Conservation (phyloP, 2,113 vertebrate genomes). For the Stegastes partitus region DNA sequence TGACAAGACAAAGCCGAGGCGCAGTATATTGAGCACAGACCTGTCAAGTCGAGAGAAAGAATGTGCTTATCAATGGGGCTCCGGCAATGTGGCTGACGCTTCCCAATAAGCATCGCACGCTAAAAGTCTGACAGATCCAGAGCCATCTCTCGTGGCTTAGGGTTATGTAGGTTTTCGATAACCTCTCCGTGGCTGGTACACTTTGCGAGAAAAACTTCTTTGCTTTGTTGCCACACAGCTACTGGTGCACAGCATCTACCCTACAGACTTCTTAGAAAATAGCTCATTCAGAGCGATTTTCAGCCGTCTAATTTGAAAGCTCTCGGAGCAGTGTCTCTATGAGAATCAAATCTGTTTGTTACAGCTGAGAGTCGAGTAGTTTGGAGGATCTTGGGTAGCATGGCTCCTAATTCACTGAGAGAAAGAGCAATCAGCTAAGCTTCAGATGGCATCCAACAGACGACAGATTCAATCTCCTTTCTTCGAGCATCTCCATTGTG, state of each 20-base stretch:
- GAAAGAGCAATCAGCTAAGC: constrained; percentile 79
- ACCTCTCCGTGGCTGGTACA: constrained; percentile 31
- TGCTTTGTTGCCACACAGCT: constrained; percentile 40
- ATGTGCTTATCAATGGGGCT: constrained; percentile 44
- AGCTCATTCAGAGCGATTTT: constrained; percentile 50
- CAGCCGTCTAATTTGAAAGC: constrained; percentile 43
- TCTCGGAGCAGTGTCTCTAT: constrained; percentile 35
- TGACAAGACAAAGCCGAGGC: constrained; percentile 39
- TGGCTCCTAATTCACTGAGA: constrained; percentile 62
- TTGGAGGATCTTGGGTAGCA: constrained; percentile 58
- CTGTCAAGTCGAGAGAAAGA: constrained; percentile 46
- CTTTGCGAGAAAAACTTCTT: constrained; percentile 45
- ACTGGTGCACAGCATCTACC: neutral
- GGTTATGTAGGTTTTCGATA: constrained; percentile 51
- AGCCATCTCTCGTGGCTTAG: constrained; percentile 36
- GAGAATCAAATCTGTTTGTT: constrained; percentile 79
- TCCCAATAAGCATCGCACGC: constrained; percentile 24
- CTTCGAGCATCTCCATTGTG: constrained; percentile 59
- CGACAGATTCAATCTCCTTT: constrained; percentile 61
- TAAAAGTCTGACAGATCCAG: constrained; percentile 42
- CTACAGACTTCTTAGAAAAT: constrained; percentile 18
- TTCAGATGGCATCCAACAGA: constrained; percentile 69
- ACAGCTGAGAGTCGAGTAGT: constrained; percentile 64
- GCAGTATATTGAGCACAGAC: constrained; percentile 33
- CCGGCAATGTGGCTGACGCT: constrained; percentile 24